Base-by-base conservation (phyloP, 2,888 invertebrate species). In the Rhagium mordax region DNA sequence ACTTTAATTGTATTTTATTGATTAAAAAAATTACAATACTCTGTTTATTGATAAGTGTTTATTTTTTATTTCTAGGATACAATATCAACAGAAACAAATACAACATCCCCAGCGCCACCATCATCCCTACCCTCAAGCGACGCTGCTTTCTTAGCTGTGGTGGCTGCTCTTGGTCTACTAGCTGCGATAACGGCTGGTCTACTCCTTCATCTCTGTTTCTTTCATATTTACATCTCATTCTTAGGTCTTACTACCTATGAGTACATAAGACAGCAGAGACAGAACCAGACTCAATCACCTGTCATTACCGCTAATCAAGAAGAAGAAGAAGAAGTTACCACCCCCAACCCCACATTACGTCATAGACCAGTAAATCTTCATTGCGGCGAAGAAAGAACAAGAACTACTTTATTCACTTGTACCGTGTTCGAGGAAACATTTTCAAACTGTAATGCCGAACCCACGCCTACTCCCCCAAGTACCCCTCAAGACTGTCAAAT, bases 241-340 rank as follows among this genome's bases (percentile, higher is more conserved):
- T 88, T 96, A 82, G 96, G 96, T 1, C 89, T 96, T 55, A 96
- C 97, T 18, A 97, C 97, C 0, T 97, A 96, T 88, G 97, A 97
- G 85, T 97, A 96, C 87, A 95, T 97, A 68, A 88, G 92, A 1
- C 87, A 88, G 74, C 87, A 88, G 77, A 88, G 91, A 0, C 90
- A 90, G 81, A 87, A 84, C 74, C 85, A 84, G 71, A 79, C 82
- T 47, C 81, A 83, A 51, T 70, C 75, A 21, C 74, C 78, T 7
- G 55, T 74, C n/a, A 78, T 70, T 13, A 57, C 21, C n/a, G 3
- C 70, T 0, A 65, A 71, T 21, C 68, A 78, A 74, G 71, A 76
- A 15, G 69, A 76, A 29, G 71, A 72, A 49, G 77, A 70, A n/a
- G n/a, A n/a, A 8, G 85, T 87, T 87, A 71, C 83, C 16, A 70